phyloP scores from a whole-genome alignment of 2,113 vertebrate genomes.

The Aepyceros melampus region DNA sequence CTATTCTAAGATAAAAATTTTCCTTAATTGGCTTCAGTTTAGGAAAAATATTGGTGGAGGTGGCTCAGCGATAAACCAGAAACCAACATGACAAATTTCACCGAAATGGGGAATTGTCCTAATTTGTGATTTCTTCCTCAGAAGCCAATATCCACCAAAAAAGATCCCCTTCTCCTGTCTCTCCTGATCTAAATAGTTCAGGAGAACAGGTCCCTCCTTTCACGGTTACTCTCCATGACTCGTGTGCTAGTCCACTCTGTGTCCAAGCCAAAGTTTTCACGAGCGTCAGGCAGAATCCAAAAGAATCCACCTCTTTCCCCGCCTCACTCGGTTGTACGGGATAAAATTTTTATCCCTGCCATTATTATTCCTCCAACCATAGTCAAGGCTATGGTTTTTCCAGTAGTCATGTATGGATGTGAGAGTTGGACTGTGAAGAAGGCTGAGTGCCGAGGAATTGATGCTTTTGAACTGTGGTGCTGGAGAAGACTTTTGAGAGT shows the following conservation, averaged over 20 bases:
- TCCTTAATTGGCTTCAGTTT: neutral
- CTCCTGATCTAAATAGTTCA: neutral
- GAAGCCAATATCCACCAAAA: neutral
- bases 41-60: neutral
- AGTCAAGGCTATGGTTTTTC: too few species aligned
- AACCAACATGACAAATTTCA: neutral
- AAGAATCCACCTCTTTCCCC: too few species aligned
- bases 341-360: too few species aligned
- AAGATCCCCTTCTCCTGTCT: neutral
- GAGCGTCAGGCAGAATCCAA: neutral
- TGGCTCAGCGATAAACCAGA: neutral
- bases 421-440: too few species aligned
- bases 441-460: accelerated
- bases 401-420: too few species aligned
- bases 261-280: neutral
- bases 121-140: neutral
- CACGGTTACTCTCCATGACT: neutral
- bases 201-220: neutral
- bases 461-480: neutral
- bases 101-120: too few species aligned
- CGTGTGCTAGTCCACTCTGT: neutral
- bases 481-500: neutral
- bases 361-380: neutral
- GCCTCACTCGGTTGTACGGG: accelerated
- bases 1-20: neutral